phyloP scores from a whole-genome alignment of 1,140 invertebrate species.

The Andrena cerasifolii region DNA sequence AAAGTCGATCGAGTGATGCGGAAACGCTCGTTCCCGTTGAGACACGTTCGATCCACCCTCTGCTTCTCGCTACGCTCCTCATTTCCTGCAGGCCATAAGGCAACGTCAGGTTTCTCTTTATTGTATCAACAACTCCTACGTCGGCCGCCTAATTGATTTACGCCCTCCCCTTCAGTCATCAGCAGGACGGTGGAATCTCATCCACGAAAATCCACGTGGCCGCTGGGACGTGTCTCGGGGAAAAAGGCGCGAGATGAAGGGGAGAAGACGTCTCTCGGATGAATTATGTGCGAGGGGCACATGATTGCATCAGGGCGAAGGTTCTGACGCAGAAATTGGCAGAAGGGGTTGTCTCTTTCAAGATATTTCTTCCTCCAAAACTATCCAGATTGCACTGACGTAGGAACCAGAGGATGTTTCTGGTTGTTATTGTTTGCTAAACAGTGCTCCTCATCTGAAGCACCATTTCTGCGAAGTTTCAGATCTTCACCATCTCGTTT shows the following conservation, averaged over 20 bases:
- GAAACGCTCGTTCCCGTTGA: background rate
- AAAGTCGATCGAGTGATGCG: background rate
- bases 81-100: constrained; percentile 35
- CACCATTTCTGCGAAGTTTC: too few relatives aligned
- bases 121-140: constrained; percentile 69
- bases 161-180: constrained; percentile 43
- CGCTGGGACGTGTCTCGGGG: background rate
- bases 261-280: background rate
- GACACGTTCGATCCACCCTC: constrained; percentile 15
- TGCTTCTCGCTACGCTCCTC: background rate
- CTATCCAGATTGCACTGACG: too few relatives aligned
- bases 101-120: constrained; percentile 68
- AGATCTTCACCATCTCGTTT: too few relatives aligned
- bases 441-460: too few relatives aligned
- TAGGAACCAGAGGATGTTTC: too few relatives aligned
- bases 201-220: constrained; percentile 39
- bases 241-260: background rate
- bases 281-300: constrained; percentile 19
- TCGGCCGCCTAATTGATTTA: constrained; percentile 74
- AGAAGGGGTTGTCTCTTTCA: background rate
- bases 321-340: background rate
- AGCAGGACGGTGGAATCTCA: constrained; percentile 20
- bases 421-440: too few relatives aligned
- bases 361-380: background rate
- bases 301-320: constrained; percentile 13